Percentiles rank a stretch among this genome's conserved stretches.
Conservation (phyloP, 2,888 invertebrate genomes). For the Mimachlamys varia region DNA sequence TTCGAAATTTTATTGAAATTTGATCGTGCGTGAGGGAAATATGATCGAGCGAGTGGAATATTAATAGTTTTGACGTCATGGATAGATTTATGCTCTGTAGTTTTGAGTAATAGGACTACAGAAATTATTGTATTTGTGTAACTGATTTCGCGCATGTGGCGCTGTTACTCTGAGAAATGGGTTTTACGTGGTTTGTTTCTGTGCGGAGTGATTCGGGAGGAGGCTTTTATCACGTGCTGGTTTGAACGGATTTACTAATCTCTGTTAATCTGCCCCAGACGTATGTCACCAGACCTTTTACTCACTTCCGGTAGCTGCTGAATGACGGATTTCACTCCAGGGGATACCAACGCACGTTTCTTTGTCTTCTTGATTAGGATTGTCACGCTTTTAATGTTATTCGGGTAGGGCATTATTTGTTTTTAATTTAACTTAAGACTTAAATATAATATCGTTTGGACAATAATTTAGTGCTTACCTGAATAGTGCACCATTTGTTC, state of each 20-base stretch:
- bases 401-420: too few species aligned
- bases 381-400: too few species aligned
- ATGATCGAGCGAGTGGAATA: not conserved
- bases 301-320: slow-evolving; percentile 8
- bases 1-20: too few species aligned
- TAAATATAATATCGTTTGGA: too few species aligned
- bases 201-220: not conserved
- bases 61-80: not conserved
- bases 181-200: not conserved
- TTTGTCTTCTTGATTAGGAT: not conserved
- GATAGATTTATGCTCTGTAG: not conserved
- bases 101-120: too few species aligned
- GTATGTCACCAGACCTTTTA: slow-evolving; percentile 16
- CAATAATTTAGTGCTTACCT: too few species aligned
- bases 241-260: slow-evolving; percentile 32
- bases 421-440: too few species aligned
- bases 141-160: too few species aligned
- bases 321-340: not conserved
- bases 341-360: not conserved
- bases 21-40: not conserved
- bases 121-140: too few species aligned
- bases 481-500: too few species aligned
- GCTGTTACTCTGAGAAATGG: not conserved
- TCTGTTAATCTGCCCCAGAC: slow-evolving; percentile 27
- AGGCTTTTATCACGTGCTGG: slow-evolving; percentile 20